Percentiles rank a stretch among this genome's conserved stretches.
Conservation (phyloP, 2,797 vertebrate species). For the Myioborus miniatus region DNA sequence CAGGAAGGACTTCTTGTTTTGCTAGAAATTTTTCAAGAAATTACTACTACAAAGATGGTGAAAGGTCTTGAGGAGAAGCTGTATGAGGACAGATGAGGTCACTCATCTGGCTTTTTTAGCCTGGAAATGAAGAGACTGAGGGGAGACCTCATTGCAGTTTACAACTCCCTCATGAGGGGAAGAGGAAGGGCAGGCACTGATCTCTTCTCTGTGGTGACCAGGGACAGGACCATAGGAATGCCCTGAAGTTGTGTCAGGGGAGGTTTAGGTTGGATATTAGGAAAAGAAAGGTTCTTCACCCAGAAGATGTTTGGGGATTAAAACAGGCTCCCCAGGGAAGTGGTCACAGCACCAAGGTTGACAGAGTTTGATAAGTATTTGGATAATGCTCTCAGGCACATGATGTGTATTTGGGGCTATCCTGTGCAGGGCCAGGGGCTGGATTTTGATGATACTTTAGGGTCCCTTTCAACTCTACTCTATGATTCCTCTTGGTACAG, state of each 20-base stretch:
- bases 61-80: background rate
- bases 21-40: background rate
- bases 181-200: background rate
- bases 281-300: background rate
- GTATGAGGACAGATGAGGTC: background rate
- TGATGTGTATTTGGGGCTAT: background rate
- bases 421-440: background rate
- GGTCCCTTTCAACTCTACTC: background rate
- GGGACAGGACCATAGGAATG: background rate
- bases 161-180: background rate
- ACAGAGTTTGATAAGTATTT: background rate
- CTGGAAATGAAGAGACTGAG: background rate
- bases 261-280: background rate
- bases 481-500: background rate
- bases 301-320: background rate
- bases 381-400: background rate
- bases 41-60: background rate
- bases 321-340: background rate
- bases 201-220: background rate
- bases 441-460: background rate
- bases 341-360: background rate
- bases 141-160: background rate
- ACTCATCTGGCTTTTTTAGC: background rate
- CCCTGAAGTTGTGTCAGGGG: too few relatives aligned
- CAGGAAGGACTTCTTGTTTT: background rate